Evolutionary conservation across 2,797 vertebrate genomes (phyloP).

Genomic region (Sebastes variabilis): DNA sequence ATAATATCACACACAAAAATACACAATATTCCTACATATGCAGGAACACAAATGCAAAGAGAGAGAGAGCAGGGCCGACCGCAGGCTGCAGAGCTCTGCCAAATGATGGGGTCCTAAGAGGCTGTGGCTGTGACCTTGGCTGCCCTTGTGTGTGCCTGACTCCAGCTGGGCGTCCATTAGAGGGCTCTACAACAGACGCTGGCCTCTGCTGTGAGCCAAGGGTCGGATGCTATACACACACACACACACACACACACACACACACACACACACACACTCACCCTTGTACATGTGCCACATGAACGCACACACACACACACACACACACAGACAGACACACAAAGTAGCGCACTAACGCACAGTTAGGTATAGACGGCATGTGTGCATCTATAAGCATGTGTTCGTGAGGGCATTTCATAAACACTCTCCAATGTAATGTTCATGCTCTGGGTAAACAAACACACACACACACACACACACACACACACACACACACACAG

Average conservation of each 20-base stretch:
- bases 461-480: background rate
- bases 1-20: background rate
- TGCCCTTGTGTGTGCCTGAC: conserved; percentile 78
- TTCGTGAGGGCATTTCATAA: conserved; percentile 53
- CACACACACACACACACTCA: conserved; percentile 9
- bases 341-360: background rate
- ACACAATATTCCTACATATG: background rate
- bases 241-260: conserved; percentile 21
- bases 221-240: conserved; percentile 67
- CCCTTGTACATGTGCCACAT: background rate
- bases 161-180: conserved; percentile 83
- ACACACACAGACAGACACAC: conserved; percentile 11
- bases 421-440: background rate
- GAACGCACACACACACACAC: background rate
- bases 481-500: too few relatives aligned
- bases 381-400: conserved; percentile 16
- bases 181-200: conserved; percentile 80
- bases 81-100: conserved; percentile 65
- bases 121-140: conserved; percentile 78
- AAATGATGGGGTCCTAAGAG: conserved; percentile 77
- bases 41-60: background rate
- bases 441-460: background rate
- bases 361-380: conserved; percentile 11
- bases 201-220: conserved; percentile 77
- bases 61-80: conserved; percentile 8